Base-by-base conservation (phyloP, 1,140 invertebrate species). In the Coelopa frigida region DNA sequence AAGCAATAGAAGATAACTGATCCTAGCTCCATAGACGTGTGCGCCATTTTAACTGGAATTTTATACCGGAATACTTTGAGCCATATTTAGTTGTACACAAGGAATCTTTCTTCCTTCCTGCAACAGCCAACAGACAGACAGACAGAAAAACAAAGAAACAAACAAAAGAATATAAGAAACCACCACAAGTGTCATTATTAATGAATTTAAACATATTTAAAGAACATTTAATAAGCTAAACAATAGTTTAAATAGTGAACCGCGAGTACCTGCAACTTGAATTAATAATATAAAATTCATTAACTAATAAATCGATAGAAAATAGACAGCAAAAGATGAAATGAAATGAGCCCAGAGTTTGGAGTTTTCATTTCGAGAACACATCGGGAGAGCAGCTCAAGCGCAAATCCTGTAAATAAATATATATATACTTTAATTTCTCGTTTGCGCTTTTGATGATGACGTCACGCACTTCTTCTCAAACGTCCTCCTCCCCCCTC, bases 201-300 rank as follows among this genome's bases (percentile, higher is more conserved):
- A 44, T 35, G n/a, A n/a, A n/a, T n/a, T n/a, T n/a, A n/a, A n/a
- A n/a, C n/a, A n/a, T n/a, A n/a, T 5, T 6, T 39, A 4, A 39
- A 39, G n/a, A 39, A 39, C 12, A 39, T 22, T 3, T 22, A 39
- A n/a, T 4, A 37, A 43, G 41, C 31, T 38, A 41, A 46, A 35
- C 24, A 57, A 65, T 53, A 54, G 58, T 61, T 56, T 55, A 66
- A 61, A 66, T 59, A 64, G 63, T 58, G n/a, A 67, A 67, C 58
- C 63, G 60, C 63, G 67, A 67, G 63, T 67, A 67, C 63, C 63
- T 67, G 63, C 63, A 67, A 67, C 57, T 60, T 52, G 49, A 61
- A 55, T 61, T 40, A 53, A 48, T 35, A 51, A 43, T 50, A 58
- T 52, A 48, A 54, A 49, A 33, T 33, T 58, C 48, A 33, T 33